phyloP scores from a whole-genome alignment of 1,140 invertebrate species.

The Nomia melanderi region DNA sequence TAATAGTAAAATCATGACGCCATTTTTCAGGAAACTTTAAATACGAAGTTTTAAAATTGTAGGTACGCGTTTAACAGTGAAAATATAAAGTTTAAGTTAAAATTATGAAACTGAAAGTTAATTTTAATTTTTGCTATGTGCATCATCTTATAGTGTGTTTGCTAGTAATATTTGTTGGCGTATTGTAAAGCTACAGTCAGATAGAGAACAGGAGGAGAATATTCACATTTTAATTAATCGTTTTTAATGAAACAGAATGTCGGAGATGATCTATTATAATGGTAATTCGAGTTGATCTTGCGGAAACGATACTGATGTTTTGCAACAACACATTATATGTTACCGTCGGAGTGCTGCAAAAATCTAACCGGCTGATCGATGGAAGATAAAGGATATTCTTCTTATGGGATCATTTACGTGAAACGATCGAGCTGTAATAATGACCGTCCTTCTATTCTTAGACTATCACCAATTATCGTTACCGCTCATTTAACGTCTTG shows the following conservation, averaged over 20 bases:
- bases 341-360: background rate
- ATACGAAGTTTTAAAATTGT: no score
- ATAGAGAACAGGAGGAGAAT: no score
- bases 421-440: background rate
- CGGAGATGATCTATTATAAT: background rate
- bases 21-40: no score
- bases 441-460: background rate
- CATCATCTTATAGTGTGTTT: no score
- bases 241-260: background rate
- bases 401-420: background rate
- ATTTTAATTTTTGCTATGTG: no score
- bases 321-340: background rate
- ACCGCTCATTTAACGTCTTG: no score
- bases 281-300: background rate
- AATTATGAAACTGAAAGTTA: no score
- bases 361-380: background rate
- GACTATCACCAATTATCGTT: slow-evolving; percentile 1
- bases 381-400: background rate
- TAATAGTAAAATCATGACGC: no score
- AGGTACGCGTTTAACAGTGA: no score
- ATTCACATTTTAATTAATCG: slow-evolving; percentile 20
- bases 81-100: no score
- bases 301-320: background rate
- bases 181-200: no score
- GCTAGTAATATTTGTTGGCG: no score